A percentile compares a stretch with the other conserved stretches of the same genome.
Conservation (phyloP, 2,797 vertebrate genomes). For the Heliangelus exortis region DNA sequence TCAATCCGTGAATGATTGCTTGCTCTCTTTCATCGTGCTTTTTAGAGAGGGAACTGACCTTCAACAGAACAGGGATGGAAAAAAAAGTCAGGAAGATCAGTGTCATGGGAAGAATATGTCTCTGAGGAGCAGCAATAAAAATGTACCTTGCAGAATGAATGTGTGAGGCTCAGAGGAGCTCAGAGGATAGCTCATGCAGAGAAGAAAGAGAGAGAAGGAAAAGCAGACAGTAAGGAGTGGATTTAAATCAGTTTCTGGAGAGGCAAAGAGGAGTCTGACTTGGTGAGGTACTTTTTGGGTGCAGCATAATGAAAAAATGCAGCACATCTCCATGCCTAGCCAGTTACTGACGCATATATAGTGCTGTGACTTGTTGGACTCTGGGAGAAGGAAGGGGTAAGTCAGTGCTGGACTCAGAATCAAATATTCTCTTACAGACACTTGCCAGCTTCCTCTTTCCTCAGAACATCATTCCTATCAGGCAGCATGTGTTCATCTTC, state of each 20-base stretch:
- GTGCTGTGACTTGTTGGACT: background rate
- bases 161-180: background rate
- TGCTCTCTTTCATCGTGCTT: background rate
- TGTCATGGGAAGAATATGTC: background rate
- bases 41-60: background rate
- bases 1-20: background rate
- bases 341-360: background rate
- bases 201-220: background rate
- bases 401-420: background rate
- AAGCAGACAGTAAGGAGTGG: background rate
- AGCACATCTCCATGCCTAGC: background rate
- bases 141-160: slow-evolving; percentile 2
- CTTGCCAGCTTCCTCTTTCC: slow-evolving; percentile 17
- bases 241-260: background rate
- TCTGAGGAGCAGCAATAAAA: slow-evolving; percentile 1
- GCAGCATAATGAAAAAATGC: background rate
- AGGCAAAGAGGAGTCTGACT: background rate
- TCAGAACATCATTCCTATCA: slow-evolving; percentile 36
- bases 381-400: background rate
- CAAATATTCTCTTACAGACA: slow-evolving; percentile 11
- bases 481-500: slow-evolving; percentile 37
- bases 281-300: background rate
- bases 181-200: background rate
- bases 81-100: background rate
- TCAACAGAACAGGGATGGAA: background rate